Base-by-base conservation (phyloP, 2,113 vertebrate species). In the Hymenochirus boettgeri region DNA sequence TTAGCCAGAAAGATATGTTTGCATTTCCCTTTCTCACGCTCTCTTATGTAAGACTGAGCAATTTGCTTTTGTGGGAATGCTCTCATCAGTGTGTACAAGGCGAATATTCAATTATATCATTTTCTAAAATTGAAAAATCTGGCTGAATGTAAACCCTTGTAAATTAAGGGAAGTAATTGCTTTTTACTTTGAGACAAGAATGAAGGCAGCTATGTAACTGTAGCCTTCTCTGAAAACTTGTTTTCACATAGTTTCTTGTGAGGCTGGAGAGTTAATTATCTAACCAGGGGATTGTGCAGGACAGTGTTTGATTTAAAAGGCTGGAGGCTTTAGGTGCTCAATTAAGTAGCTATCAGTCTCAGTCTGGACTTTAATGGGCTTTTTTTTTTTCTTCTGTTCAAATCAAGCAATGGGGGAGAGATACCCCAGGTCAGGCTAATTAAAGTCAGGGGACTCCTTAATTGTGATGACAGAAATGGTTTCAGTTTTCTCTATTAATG, bases 401-500 rank as follows among this genome's bases (percentile, higher is more conserved):
- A 91, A 91, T 92, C 87, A 82, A 85, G 87, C 83, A 82, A 85
- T 58, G 77, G 78, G 84, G 83, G 82, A 91, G 85, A 90, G 83
- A 91, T 87, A 91, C 85, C 85, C 83, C 82, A 79, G 92, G 91
- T 96, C 92, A 90, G 85, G 83, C 88, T 95, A 96, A 97, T 96
- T 96, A 97, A 94, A 89, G 90, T 89, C 92, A 88, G 84, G 94
- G 92, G 93, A 94, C 88, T 91, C 88, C 92, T 93, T 94, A 93
- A 96, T 94, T 94, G 89, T 88, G 85, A 88, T 91, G 93, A 94
- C 91, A 92, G 90, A 90, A 92, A 90, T 87, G 90, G 89, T 92
- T 97, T 92, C 86, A 84, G 87, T 89, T 89, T 86, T 79, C 79
- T 85, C 72, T 78, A 81, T 84, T 81, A 79, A 85, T 86, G 85